A percentile compares a stretch with the other conserved stretches of the same genome.
These are phyloP conservation scores for Ommatoiulus sabulosus DNA, from an alignment of 2,888 invertebrate genomes.

Conservation along the genomic window DNA sequence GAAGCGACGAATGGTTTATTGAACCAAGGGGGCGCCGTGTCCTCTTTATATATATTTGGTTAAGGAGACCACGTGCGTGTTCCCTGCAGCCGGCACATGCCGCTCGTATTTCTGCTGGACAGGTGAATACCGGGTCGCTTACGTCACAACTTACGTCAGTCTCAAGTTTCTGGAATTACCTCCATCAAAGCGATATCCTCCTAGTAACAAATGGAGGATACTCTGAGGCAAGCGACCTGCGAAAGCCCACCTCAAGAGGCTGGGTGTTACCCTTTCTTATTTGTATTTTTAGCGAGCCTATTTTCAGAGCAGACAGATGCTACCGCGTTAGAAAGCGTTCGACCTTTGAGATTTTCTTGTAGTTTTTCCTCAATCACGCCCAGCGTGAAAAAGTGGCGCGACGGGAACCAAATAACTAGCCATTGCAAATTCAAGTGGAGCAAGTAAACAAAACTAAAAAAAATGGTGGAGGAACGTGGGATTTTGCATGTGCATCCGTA, in stretches of 20 bases:
- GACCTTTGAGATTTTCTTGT: not conserved
- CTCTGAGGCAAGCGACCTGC: constrained; percentile 34
- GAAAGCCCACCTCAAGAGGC: not conserved
- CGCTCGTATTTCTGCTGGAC: not conserved
- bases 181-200: constrained; percentile 1
- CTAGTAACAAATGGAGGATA: constrained; percentile 25
- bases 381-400: not conserved
- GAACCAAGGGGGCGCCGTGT: constrained; percentile 21
- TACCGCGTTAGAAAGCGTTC: constrained; percentile 14
- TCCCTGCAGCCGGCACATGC: not conserved
- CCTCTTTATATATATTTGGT: constrained; percentile 32
- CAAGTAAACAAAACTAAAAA: constrained; percentile 21
- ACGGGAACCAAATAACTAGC: not conserved
- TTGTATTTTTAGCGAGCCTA: not conserved
- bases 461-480: not conserved
- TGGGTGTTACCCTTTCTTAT: not conserved
- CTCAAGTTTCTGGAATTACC: not conserved
- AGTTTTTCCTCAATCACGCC: not conserved
- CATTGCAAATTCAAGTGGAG: not conserved
- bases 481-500: constrained; percentile 17
- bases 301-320: not conserved
- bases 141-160: not conserved
- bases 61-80: constrained; percentile 26
- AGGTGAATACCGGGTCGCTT: constrained; percentile 12
- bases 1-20: constrained; percentile 26